Evolutionary conservation across 2,113 vertebrate species (phyloP).

Genomic region (Erythrocercus mccallii): DNA sequence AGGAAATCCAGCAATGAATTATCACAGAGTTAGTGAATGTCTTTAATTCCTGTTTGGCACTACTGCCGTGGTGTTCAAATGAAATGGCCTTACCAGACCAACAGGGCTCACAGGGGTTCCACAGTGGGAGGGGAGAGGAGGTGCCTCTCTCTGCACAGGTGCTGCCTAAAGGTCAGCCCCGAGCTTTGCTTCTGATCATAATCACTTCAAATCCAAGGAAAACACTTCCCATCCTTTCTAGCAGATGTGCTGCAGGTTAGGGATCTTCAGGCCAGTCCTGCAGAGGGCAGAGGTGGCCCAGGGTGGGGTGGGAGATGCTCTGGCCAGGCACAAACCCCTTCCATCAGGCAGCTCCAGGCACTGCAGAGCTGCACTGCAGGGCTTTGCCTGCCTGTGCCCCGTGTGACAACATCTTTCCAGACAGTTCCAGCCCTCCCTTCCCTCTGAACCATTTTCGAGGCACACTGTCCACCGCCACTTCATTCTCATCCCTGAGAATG

Average conservation of each 20-base stretch:
- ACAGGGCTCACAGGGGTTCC: background rate
- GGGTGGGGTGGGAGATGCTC: background rate
- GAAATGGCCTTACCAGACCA: background rate
- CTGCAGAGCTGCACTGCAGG: background rate
- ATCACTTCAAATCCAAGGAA: background rate
- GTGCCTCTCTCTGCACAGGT: background rate
- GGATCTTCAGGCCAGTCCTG: background rate
- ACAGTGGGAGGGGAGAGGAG: background rate
- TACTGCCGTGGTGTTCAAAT: background rate
- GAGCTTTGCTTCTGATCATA: background rate
- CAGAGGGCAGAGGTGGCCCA: background rate
- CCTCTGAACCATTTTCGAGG: background rate
- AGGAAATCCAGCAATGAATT: background rate
- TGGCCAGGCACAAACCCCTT: background rate
- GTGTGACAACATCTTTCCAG: rapidly evolving
- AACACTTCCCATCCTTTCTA: rapidly evolving
- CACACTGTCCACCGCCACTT: background rate
- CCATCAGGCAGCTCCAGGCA: background rate
- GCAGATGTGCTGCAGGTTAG: background rate
- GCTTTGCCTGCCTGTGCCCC: background rate
- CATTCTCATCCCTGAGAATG: background rate
- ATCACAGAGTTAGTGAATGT: background rate
- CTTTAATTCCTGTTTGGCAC: background rate
- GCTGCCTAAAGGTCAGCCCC: background rate
- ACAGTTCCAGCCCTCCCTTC: background rate